Evolutionary conservation across 2,888 invertebrate species (phyloP).

Genomic region (Brachypalpus laphriformis): DNA sequence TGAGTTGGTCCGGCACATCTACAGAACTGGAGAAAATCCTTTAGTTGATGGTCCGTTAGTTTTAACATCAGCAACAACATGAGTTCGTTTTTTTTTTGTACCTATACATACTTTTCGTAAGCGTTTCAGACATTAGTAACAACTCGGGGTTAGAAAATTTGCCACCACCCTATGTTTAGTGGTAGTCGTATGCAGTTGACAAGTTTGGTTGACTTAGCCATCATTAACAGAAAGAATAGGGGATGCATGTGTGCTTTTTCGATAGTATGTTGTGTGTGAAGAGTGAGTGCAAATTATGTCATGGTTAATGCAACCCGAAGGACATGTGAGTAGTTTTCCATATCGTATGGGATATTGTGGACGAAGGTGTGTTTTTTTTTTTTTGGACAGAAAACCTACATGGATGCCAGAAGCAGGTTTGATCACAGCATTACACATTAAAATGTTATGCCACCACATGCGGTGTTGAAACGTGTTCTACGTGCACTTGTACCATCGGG

Average conservation of each 20-base stretch:
- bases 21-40: neutral
- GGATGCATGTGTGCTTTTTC: neutral
- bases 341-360: neutral
- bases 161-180: neutral
- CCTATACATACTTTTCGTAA: neutral
- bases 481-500: neutral
- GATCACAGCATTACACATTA: neutral
- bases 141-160: neutral
- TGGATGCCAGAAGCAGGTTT: neutral
- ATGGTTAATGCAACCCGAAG: constrained; percentile 2
- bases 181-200: neutral
- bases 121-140: constrained; percentile 16
- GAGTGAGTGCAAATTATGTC: neutral
- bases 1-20: neutral
- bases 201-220: neutral
- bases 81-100: neutral
- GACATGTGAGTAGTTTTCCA: neutral
- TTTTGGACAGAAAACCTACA: neutral
- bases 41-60: neutral
- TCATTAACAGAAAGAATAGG: neutral
- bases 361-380: neutral
- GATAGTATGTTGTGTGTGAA: no score
- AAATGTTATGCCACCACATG: constrained; percentile 28
- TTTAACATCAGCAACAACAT: neutral
- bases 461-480: constrained; percentile 12